phyloP scores from a whole-genome alignment of 1,140 invertebrate genomes.

The Aphelinus certus region DNA sequence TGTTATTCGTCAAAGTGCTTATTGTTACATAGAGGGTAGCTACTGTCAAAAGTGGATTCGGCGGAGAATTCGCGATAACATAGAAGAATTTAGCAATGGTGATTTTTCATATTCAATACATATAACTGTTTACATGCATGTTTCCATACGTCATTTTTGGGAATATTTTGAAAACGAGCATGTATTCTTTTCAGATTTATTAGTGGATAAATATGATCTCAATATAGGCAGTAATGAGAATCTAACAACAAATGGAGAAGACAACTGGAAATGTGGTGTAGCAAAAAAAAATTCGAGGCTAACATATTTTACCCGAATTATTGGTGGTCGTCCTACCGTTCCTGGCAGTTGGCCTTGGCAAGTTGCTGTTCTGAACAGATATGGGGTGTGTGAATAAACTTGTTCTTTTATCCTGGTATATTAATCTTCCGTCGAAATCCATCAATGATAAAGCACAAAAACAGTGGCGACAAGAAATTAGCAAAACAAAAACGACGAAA shows the following conservation, averaged over 20 bases:
- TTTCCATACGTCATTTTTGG: neutral
- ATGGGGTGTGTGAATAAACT: conserved; percentile 69
- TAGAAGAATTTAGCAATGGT: conserved; percentile 56
- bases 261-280: conserved; percentile 57
- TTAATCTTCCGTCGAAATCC: neutral
- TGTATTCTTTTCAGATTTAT: conserved; percentile 46
- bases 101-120: neutral
- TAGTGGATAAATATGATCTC: conserved; percentile 56
- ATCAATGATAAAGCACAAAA: neutral
- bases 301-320: conserved; percentile 72
- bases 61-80: conserved; percentile 65
- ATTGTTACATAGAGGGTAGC: conserved; percentile 84
- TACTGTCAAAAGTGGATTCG: conserved; percentile 81
- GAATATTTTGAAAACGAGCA: neutral
- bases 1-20: conserved; percentile 81
- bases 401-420: neutral
- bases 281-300: conserved; percentile 54
- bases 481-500: too few relatives aligned
- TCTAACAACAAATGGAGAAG: conserved; percentile 44
- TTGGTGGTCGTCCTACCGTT: conserved; percentile 81
- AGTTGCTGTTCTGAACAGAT: conserved; percentile 87
- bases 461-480: too few relatives aligned
- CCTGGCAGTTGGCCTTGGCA: conserved; percentile 93
- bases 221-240: conserved; percentile 54
- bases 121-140: neutral